A percentile compares a stretch with the other conserved stretches of the same genome.
Conservation (phyloP, 2,797 vertebrate genomes). For the Lerista edwardsae region DNA sequence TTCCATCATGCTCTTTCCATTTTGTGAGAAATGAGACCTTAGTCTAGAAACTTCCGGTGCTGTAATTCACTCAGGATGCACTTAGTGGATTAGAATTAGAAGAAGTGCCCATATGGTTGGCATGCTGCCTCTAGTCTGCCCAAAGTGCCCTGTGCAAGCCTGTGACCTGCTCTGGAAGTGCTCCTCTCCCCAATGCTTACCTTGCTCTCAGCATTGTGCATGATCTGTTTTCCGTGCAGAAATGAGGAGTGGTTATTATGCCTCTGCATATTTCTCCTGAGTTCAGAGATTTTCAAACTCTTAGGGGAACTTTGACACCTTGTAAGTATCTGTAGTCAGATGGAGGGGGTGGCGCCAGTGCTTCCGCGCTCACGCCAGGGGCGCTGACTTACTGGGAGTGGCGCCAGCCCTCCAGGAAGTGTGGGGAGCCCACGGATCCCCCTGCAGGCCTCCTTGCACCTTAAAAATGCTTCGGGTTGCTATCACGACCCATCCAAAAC, state of each 20-base stretch:
- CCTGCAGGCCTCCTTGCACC: too few species aligned
- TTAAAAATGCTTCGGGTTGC: too few species aligned
- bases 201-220: neutral
- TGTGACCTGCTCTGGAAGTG: neutral
- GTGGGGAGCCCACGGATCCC: too few species aligned
- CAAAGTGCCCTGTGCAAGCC: neutral
- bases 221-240: neutral
- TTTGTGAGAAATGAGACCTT: neutral
- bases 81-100: neutral
- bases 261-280: conserved; percentile 55
- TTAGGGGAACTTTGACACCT: too few species aligned
- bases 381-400: too few species aligned
- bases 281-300: too few species aligned
- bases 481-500: too few species aligned
- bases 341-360: too few species aligned
- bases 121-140: neutral
- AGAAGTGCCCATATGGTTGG: neutral
- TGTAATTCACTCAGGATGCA: neutral
- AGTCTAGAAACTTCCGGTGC: neutral
- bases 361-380: too few species aligned
- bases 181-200: neutral
- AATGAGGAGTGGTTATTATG: conserved; percentile 17
- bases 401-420: too few species aligned
- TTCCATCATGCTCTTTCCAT: conserved; percentile 18
- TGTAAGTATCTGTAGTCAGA: too few species aligned